A percentile compares a stretch with the other conserved stretches of the same genome.
These are phyloP conservation scores for Cardinalis cardinalis DNA, from an alignment of 2,113 vertebrate genomes.

Conservation along the genomic window DNA sequence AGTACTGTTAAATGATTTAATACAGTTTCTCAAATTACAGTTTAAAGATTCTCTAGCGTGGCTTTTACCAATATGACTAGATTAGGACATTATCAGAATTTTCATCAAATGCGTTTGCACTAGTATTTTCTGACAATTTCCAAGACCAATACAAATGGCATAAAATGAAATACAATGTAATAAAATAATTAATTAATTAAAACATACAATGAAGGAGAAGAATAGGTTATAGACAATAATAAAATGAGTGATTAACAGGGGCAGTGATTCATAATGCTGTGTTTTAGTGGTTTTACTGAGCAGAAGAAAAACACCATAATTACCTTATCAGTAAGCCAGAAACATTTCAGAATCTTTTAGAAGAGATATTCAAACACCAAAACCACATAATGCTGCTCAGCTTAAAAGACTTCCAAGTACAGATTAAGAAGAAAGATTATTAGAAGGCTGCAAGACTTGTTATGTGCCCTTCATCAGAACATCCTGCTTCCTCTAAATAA, in stretches of 20 bases:
- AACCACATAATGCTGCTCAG: neutral
- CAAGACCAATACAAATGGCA: rapidly evolving
- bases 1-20: neutral
- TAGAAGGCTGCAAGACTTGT: neutral
- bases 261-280: neutral
- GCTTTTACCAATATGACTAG: neutral
- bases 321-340: neutral
- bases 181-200: neutral
- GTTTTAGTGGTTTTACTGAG: neutral
- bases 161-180: neutral
- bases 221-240: neutral
- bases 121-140: neutral
- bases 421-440: neutral
- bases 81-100: neutral
- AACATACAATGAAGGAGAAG: neutral
- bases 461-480: neutral
- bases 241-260: neutral
- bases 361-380: neutral
- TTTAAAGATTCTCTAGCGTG: neutral
- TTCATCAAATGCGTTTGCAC: neutral
- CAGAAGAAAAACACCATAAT: neutral
- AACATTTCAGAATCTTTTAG: neutral
- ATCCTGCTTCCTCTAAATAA: neutral
- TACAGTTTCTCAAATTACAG: neutral
- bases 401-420: neutral